phyloP scores from a whole-genome alignment of 2,888 invertebrate species.

The Tromatobia lineatoria region DNA sequence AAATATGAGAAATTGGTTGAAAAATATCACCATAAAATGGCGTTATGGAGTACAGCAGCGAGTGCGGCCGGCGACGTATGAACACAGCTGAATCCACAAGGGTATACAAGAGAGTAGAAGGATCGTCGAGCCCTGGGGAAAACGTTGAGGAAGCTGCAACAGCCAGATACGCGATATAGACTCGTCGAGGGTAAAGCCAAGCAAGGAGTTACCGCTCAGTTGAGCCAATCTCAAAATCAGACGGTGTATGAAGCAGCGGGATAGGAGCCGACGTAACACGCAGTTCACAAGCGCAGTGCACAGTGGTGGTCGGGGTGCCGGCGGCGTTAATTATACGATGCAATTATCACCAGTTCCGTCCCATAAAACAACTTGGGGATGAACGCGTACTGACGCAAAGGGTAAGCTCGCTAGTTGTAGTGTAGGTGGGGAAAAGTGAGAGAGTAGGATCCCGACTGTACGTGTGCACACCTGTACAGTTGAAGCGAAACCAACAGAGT shows the following conservation, averaged over 20 bases:
- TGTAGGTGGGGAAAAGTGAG: background rate
- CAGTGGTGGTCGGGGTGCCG: conserved; percentile 45
- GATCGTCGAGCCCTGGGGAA: conserved; percentile 20
- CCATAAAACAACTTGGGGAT: conserved; percentile 64
- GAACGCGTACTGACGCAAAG: conserved; percentile 46
- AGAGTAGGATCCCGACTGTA: background rate
- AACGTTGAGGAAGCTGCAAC: conserved; percentile 38
- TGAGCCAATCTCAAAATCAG: conserved; percentile 50
- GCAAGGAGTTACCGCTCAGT: conserved; percentile 39
- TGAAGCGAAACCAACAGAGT: conserved; percentile 22
- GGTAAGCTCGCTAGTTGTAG: conserved; percentile 1
- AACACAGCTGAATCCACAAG: conserved; percentile 10
- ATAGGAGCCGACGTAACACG: conserved; percentile 15
- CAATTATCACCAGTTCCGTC: conserved; percentile 70
- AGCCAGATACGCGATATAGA: conserved; percentile 27
- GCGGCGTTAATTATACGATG: conserved; percentile 71
- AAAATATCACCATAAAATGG: background rate
- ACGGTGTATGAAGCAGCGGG: conserved; percentile 42
- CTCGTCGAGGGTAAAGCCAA: background rate
- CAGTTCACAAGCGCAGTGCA: conserved; percentile 16
- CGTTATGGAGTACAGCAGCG: background rate
- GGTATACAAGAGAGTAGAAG: conserved; percentile 5
- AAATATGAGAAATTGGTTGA: background rate
- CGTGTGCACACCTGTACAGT: background rate
- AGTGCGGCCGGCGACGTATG: background rate